Evolutionary conservation across 2,113 vertebrate genomes (phyloP).

Genomic region (Pseudorasbora parva): DNA sequence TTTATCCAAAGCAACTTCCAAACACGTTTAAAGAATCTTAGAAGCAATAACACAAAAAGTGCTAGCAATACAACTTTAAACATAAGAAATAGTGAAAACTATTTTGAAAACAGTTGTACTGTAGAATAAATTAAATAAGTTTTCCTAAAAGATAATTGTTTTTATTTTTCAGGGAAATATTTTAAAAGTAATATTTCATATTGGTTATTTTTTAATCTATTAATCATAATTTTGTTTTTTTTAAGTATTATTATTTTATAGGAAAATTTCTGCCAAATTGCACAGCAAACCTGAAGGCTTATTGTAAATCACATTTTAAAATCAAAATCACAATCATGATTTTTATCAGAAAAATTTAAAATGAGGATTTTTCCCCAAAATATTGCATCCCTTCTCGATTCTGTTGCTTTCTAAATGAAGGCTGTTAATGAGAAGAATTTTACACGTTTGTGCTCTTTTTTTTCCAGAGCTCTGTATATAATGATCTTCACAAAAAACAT

Average conservation of each 20-base stretch:
- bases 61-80: too few relatives aligned
- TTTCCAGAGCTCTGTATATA: conserved; percentile 83
- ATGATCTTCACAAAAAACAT: conserved; percentile 80
- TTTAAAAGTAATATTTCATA: too few relatives aligned
- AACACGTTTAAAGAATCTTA: too few relatives aligned
- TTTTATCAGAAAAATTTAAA: neutral
- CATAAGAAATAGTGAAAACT: too few relatives aligned
- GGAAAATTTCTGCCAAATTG: neutral
- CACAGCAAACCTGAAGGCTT: neutral
- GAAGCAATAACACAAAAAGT: too few relatives aligned
- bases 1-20: too few relatives aligned
- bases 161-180: too few relatives aligned
- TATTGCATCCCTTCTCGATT: neutral
- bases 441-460: conserved; percentile 45
- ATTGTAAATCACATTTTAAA: neutral
- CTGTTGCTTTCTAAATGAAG: neutral
- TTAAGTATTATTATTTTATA: neutral
- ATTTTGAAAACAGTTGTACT: neutral
- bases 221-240: neutral
- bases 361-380: neutral
- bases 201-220: too few relatives aligned
- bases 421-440: neutral
- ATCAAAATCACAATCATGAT: neutral
- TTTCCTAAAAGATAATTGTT: neutral
- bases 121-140: neutral